Conservation (phyloP, 1,140 invertebrate genomes). For the Ectropis grisescens region DNA sequence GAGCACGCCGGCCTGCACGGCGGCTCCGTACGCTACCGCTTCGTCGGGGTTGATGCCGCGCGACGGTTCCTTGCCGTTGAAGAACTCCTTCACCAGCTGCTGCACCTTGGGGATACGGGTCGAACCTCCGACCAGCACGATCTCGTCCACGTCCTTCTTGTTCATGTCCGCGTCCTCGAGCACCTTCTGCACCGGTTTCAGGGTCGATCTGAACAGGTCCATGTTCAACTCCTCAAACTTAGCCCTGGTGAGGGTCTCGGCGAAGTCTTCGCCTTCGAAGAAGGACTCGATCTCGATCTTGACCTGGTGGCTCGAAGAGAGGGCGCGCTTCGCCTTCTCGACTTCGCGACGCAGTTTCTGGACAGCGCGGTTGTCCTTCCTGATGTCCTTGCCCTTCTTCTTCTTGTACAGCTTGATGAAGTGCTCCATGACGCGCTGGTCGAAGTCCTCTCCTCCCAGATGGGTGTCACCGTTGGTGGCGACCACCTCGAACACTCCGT, state of each 20-base stretch:
- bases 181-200: constrained; percentile 98
- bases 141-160: constrained; percentile 98
- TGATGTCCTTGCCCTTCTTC: constrained; percentile 98
- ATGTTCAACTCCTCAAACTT: constrained; percentile 99
- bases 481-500: constrained; percentile 93
- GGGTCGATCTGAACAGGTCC: constrained; percentile 97
- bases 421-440: constrained; percentile 98
- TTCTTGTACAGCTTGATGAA: constrained; percentile 99
- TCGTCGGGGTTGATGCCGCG: constrained; percentile 99
- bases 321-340: constrained; percentile 96
- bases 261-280: constrained; percentile 99
- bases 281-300: constrained; percentile 99
- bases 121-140: constrained; percentile 98
- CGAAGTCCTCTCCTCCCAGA: constrained; percentile 98
- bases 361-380: constrained; percentile 94
- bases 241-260: constrained; percentile 97
- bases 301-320: constrained; percentile 96
- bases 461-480: constrained; percentile 99
- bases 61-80: constrained; percentile 97
- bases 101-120: constrained; percentile 99
- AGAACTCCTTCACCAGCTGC: constrained; percentile 98
- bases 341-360: constrained; percentile 97
- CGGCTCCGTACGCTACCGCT: constrained; percentile 98
- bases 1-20: constrained; percentile 96
- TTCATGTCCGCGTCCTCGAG: constrained; percentile 99